Evolutionary conservation across 2,888 invertebrate species (phyloP), one percentile per base, ranked within the genome.

Genomic region (Saturnia pavonia): DNA sequence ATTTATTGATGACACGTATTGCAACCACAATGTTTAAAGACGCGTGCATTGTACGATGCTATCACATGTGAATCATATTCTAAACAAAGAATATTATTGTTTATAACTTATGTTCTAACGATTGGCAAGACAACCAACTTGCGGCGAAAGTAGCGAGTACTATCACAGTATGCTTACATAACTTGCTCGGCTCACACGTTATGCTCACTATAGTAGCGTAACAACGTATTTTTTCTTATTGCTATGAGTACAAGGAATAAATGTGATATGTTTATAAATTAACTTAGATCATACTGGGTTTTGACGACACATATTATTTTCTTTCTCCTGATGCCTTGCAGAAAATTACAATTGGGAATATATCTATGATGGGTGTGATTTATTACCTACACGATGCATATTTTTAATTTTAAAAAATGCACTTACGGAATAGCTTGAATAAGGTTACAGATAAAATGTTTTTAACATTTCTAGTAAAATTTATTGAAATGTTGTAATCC

Each of bases 1-100:
- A 27, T 63, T 63, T 27, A 63, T 63, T 63, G 60, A 16, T 14
- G 63, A 12, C 63, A 63, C 63, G 63, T 63, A 63, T 8, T 34
- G 14, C 11, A 7, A 34, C 54, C 54, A 19, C 34, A 63, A 34
- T 63, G 34, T 34, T 63, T 63, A 63, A 63, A 63, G 34, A 63
- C 7, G 27, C 25, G 63, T 54, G n/a, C 63, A 16, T 19, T 14
- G 63, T 63, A 34, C 14, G 2, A 1, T 12, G 19, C 27, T 63
- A 19, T 34, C 63, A 3, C 14, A 34, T 1, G 63, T 63, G 63
- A 34, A 34, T 63, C 63, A 63, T 34, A 34, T 14, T 34, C 14
- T 34, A 63, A 63, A 63, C 63, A 63, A 34, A 63, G 34, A 19
- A 14, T 34, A 8, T 63, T n/a, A 63, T n/a, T 63, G 63, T 27